These are phyloP conservation scores for Umimayanthus kanabou DNA, from an alignment of 92 coral and sea anemone genomes.

Conservation along the genomic window DNA sequence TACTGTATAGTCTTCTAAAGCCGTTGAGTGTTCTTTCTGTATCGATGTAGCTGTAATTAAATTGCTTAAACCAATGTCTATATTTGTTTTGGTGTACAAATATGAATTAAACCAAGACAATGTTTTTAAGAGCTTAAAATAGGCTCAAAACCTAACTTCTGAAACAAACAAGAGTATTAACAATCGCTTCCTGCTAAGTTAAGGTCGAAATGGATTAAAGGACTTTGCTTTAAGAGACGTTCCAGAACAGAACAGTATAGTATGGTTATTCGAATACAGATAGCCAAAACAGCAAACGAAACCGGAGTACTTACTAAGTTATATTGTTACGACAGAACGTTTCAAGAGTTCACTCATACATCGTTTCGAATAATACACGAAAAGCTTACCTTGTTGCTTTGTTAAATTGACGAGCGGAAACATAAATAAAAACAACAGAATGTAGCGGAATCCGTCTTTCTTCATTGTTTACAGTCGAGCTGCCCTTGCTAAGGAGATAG, in stretches of 20 bases:
- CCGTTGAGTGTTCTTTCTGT: background rate
- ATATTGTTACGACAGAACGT: background rate
- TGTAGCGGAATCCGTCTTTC: background rate
- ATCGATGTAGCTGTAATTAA: background rate
- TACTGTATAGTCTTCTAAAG: background rate
- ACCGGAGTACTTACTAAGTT: background rate
- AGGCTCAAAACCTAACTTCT: background rate
- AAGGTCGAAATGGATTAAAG: background rate
- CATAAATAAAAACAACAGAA: constrained; percentile 1
- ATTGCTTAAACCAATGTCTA: background rate
- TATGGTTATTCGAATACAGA: background rate
- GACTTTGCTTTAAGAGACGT: background rate
- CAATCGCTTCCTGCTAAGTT: background rate
- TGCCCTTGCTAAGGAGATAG: background rate
- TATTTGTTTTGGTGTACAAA: background rate
- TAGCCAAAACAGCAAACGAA: too few species aligned
- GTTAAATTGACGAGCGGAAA: constrained; percentile 1
- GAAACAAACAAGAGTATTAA: background rate
- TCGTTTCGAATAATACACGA: background rate
- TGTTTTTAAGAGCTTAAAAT: background rate
- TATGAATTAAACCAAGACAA: background rate
- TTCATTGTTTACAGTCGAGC: constrained; percentile 5
- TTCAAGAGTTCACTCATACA: too few species aligned
- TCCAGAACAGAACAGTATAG: too few species aligned
- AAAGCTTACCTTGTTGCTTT: background rate